phyloP scores from a whole-genome alignment of 2,888 invertebrate genomes.

The Acleris holmiana region DNA sequence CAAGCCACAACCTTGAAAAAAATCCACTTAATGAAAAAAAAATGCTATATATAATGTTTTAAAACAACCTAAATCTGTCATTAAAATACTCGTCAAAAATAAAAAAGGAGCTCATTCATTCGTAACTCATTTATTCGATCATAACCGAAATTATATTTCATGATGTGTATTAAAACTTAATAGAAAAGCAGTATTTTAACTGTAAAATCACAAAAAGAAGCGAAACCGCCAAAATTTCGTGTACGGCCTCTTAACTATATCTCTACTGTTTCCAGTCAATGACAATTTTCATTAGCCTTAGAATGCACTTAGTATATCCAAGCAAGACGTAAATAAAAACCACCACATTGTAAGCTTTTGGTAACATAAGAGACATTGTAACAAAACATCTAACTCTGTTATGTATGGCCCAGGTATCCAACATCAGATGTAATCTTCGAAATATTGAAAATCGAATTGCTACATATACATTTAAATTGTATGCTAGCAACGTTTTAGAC shows the following conservation, averaged over 20 bases:
- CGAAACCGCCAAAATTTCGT: too few relatives aligned
- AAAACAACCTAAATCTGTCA: too few relatives aligned
- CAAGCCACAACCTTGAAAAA: too few relatives aligned
- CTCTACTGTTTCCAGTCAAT: neutral
- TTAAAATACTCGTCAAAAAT: too few relatives aligned
- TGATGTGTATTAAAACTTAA: too few relatives aligned
- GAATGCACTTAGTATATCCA: neutral
- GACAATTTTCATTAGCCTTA: neutral
- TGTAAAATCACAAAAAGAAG: too few relatives aligned
- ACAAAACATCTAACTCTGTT: constrained; percentile 3
- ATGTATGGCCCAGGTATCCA: constrained; percentile 7
- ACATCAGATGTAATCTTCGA: constrained; percentile 3
- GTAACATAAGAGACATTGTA: neutral
- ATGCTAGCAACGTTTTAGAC: constrained; percentile 61
- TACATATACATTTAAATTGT: constrained; percentile 21
- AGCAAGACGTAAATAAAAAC: constrained; percentile 4
- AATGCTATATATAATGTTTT: too few relatives aligned
- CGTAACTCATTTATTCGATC: too few relatives aligned
- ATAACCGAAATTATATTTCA: too few relatives aligned
- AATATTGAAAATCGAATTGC: neutral
- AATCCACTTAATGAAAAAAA: too few relatives aligned
- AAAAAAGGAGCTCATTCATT: too few relatives aligned
- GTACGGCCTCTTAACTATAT: neutral
- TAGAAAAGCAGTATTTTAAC: too few relatives aligned
- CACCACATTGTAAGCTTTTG: constrained; percentile 12